phyloP scores from a whole-genome alignment of 2,888 invertebrate species.

The Selenia dentaria region DNA sequence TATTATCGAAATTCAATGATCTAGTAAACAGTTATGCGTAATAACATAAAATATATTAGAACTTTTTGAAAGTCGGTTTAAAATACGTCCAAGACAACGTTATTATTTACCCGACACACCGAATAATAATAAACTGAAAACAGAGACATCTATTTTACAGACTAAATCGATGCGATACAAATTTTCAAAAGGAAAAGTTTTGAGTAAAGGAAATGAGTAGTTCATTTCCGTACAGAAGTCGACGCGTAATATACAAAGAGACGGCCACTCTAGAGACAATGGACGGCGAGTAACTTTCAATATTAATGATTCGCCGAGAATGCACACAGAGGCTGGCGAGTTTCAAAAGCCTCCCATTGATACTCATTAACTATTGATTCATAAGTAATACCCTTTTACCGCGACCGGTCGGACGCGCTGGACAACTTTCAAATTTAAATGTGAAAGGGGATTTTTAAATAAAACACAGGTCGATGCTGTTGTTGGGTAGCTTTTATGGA shows the following conservation, averaged over 20 bases:
- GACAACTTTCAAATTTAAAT: slow-evolving; percentile 78
- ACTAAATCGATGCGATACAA: slow-evolving; percentile 43
- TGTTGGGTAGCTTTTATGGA: slow-evolving; percentile 21
- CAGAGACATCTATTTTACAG: slow-evolving; percentile 11
- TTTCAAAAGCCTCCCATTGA: slow-evolving; percentile 78
- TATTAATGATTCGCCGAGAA: slow-evolving; percentile 81
- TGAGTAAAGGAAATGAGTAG: slow-evolving; percentile 74
- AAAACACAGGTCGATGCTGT: slow-evolving; percentile 35
- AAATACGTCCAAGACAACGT: too few relatives aligned
- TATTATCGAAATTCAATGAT: too few relatives aligned
- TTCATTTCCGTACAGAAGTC: slow-evolving; percentile 62
- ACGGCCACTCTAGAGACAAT: slow-evolving; percentile 75
- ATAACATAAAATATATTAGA: too few relatives aligned
- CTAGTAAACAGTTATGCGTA: too few relatives aligned
- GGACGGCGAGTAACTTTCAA: slow-evolving; percentile 76
- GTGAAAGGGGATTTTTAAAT: slow-evolving; percentile 63
- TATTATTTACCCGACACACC: slow-evolving; percentile 1
- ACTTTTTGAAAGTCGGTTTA: too few relatives aligned
- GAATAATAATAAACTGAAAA: slow-evolving; percentile 12
- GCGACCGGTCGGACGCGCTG: slow-evolving; percentile 53
- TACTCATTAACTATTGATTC: slow-evolving; percentile 84
- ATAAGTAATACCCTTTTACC: slow-evolving; percentile 82
- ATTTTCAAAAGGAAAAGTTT: slow-evolving; percentile 64
- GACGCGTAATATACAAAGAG: slow-evolving; percentile 75
- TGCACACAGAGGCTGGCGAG: slow-evolving; percentile 72